A percentile compares a stretch with the other conserved stretches of the same genome.
Evolutionary conservation across 1,140 invertebrate species (phyloP).

Genomic region (Daktulosphaira vitifoliae): DNA sequence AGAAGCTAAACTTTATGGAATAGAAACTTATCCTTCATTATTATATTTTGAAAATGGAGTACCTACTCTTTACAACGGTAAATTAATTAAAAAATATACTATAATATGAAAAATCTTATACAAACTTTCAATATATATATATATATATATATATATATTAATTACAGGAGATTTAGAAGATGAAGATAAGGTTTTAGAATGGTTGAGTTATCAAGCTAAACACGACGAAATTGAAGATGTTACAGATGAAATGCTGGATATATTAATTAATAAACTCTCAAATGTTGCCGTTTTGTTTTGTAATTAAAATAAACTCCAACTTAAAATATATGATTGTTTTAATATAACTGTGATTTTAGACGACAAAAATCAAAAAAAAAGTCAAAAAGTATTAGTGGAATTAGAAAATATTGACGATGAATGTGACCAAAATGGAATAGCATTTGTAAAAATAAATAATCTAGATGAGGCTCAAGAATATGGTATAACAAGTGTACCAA

Average conservation of each 20-base stretch:
- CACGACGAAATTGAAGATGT: conserved; percentile 89
- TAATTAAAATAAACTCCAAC: conserved; percentile 45
- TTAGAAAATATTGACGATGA: conserved; percentile 92
- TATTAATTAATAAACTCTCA: conserved; percentile 79
- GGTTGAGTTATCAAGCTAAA: conserved; percentile 76
- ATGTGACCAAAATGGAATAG: conserved; percentile 83
- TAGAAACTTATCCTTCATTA: conserved; percentile 73
- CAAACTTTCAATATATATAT: no score
- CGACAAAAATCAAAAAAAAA: conserved; percentile 85
- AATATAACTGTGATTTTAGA: conserved; percentile 49
- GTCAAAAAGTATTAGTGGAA: conserved; percentile 74
- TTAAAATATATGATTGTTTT: background rate
- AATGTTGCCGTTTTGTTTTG: conserved; percentile 83
- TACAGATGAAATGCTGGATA: conserved; percentile 87
- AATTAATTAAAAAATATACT: background rate
- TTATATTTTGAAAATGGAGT: conserved; percentile 88
- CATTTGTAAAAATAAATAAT: conserved; percentile 87
- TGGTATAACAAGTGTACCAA: conserved; percentile 70
- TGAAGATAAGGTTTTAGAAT: conserved; percentile 79
- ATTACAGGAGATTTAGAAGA: conserved; percentile 66
- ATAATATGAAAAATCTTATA: background rate
- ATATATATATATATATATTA: background rate
- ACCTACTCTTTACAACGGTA: conserved; percentile 74
- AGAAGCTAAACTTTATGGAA: conserved; percentile 83
- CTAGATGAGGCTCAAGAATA: conserved; percentile 80